These are phyloP conservation scores for Mustela nigripes DNA, from an alignment of 2,113 vertebrate genomes.

Conservation along the genomic window DNA sequence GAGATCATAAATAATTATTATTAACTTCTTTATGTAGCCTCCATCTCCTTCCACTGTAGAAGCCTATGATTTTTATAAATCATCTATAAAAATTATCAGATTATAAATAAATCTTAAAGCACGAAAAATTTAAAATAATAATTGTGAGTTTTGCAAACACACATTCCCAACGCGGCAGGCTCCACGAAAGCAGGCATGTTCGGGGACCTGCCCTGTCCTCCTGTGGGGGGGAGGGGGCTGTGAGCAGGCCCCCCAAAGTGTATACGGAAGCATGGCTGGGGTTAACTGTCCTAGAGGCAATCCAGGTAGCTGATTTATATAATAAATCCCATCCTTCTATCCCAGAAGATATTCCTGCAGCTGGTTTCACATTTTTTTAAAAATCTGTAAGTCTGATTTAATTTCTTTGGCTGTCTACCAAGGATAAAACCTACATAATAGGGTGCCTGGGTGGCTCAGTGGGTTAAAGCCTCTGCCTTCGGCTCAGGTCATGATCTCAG, in stretches of 20 bases:
- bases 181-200: accelerated
- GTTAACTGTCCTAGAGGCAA: background rate
- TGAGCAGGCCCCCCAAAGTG: background rate
- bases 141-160: background rate
- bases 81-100: background rate
- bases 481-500: no score
- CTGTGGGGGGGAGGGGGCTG: accelerated
- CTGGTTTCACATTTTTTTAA: background rate
- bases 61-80: conserved; percentile 26
- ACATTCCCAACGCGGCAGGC: background rate
- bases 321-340: background rate
- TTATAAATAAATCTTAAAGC: background rate
- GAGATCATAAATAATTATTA: background rate
- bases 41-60: background rate
- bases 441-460: no score
- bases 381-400: conserved; percentile 36
- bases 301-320: background rate
- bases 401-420: background rate
- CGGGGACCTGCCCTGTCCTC: background rate
- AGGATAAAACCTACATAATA: background rate
- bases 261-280: background rate
- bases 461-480: no score
- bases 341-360: background rate
- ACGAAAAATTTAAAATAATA: background rate
- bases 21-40: background rate